Evolutionary conservation across 2,888 invertebrate genomes (phyloP), one percentile per base, ranked within the genome.

Genomic region (Anthophora plumipes): DNA sequence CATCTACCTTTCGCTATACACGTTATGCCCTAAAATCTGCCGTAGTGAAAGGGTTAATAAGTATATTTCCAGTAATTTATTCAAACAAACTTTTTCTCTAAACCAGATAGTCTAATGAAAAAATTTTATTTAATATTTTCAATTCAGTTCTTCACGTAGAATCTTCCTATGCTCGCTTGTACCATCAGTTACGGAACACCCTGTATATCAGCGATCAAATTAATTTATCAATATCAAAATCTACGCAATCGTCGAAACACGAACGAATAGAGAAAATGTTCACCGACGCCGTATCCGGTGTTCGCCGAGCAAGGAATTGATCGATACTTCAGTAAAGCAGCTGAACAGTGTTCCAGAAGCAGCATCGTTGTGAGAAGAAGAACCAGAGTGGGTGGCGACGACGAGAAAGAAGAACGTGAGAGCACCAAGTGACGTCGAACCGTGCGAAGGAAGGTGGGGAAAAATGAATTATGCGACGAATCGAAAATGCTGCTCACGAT

Each of bases 401-500:
- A 48, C n/a, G 66, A 64, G 60, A 52, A 48, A 69, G 55, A 63
- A 57, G 54, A 54, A 50, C 25, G 12, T 52, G 14, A 68, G 55
- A 64, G 71, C 61, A 71, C 52, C 55, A 66, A 63, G 72, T 69
- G 66, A 71, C 77, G 84, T 77, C 59, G 57, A 39, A 66, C 41
- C 41, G 39, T 63, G 20, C n/a, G 31, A 25, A 14, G 25, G 31
- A 46, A 57, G 17, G 52, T 66, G 54, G 57, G 31, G 86, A 83
- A 85, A 85, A 88, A 86, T 84, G 88, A 88, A 89, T 90, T 90
- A 89, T 90, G 86, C 85, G 85, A 74, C 78, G 83, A 85, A 88
- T 90, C 89, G 84, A 88, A 89, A 89, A 90, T 89, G 89, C 90
- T 84, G 87, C 87, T 89, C 90, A 90, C 90, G 89, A 80, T 82